These are phyloP conservation scores for Podotricha telesiphe DNA, from an alignment of 2,888 invertebrate species.

Conservation along the genomic window DNA sequence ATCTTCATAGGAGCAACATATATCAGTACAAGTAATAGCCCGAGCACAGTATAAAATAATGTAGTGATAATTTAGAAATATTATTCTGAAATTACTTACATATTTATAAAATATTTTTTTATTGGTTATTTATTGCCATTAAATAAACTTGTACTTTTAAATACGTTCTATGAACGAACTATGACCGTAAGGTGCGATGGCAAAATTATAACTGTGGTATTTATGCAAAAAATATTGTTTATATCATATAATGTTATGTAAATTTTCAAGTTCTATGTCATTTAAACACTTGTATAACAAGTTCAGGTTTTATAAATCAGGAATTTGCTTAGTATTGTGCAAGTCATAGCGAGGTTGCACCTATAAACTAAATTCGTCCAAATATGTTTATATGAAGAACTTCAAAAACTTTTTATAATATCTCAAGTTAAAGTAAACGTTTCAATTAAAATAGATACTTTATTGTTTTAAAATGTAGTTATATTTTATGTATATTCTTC, in stretches of 20 bases:
- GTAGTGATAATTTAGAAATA: neutral
- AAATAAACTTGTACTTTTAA: neutral
- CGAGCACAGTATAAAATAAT: neutral
- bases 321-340: constrained; percentile 38
- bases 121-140: neutral
- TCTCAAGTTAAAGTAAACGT: too few relatives aligned
- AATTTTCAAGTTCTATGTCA: constrained; percentile 79
- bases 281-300: constrained; percentile 58
- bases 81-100: constrained; percentile 1
- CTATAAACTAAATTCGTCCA: neutral
- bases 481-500: too few relatives aligned
- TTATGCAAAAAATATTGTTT: constrained; percentile 58
- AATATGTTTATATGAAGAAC: neutral
- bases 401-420: too few relatives aligned
- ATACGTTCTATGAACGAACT: constrained; percentile 18
- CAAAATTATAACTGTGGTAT: constrained; percentile 57
- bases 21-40: neutral
- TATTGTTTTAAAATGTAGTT: too few relatives aligned
- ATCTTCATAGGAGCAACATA: neutral
- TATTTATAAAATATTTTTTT: neutral
- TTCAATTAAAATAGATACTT: too few relatives aligned
- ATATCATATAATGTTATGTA: constrained; percentile 65
- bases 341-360: constrained; percentile 19
- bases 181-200: constrained; percentile 44
- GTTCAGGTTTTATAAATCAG: constrained; percentile 53